Evolutionary conservation across 2,888 invertebrate species (phyloP), one percentile per base, ranked within the genome.

Genomic region (Eucriotettix oculatus): DNA sequence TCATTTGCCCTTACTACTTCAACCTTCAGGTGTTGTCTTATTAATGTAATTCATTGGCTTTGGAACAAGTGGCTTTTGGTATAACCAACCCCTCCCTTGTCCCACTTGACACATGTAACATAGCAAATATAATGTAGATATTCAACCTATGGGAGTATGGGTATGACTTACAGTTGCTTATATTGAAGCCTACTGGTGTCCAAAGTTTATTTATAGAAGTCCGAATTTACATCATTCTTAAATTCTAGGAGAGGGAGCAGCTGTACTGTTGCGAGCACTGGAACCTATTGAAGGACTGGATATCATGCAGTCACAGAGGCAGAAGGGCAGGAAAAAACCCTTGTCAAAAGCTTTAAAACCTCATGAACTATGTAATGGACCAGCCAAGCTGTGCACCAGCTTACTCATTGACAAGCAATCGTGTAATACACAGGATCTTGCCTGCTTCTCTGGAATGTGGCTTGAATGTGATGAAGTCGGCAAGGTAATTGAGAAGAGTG

Each of bases 371-470:
- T 82, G 84, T 62, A 85, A 84, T 71, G 87, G 87, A 0, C 87
- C 87, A 2, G 80, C 85, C 10, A 87, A 87, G 71, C 70, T 87
- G 12, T 87, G 86, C 66, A 80, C 83, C 61, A 78, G 84, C 17
- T 74, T 85, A 65, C 70, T 76, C 60, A 80, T 87, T 57, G 74
- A 73, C 10, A 83, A 79, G 69, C 71, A 71, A 40, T 71, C 71
- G 52, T 77, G 78, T 61, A 83, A 85, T 68, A 75, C 78, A 69
- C 65, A 75, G 60, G 77, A 82, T 70, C 67, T 66, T 71, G 72
- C 53, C 69, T 71, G 9, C 29, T 78, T 75, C 67, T 69, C 74
- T 44, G 65, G 67, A 17, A 66, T 82, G 57, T 83, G 81, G 81
- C 61, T 83, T n/a, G 80, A 81, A 40, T 43, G 52, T 11, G 59